phyloP scores from a whole-genome alignment of 1,140 invertebrate genomes.

The Harpegnathos saltator region DNA sequence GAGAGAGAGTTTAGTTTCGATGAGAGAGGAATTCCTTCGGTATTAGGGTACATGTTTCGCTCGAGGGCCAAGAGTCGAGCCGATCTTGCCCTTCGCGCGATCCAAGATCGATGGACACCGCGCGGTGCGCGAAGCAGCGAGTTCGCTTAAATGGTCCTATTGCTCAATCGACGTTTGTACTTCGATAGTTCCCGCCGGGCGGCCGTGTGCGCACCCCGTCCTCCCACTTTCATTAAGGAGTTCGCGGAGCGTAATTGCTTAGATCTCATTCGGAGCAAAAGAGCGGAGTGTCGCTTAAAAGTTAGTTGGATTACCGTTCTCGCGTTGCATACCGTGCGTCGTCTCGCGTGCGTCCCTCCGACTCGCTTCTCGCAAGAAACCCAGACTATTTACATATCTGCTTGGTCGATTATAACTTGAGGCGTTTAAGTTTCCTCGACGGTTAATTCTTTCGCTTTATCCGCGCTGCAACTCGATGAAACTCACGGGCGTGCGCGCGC shows the following conservation, averaged over 20 bases:
- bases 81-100: background rate
- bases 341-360: background rate
- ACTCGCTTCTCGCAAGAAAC: constrained; percentile 2
- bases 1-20: background rate
- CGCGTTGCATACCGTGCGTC: constrained; percentile 24
- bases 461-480: background rate
- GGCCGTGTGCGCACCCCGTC: background rate
- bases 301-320: constrained; percentile 49
- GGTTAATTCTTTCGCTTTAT: background rate
- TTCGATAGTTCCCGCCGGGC: constrained; percentile 33
- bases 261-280: constrained; percentile 41
- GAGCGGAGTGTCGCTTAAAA: constrained; percentile 58
- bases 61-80: too few species aligned
- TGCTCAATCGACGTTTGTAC: constrained; percentile 57
- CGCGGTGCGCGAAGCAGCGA: too few species aligned
- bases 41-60: too few species aligned
- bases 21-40: constrained; percentile 31
- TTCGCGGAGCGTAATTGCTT: constrained; percentile 40
- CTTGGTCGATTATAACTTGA: constrained; percentile 45
- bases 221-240: constrained; percentile 22
- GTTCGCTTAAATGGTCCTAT: constrained; percentile 19
- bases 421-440: background rate
- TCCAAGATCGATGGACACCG: constrained; percentile 46
- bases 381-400: background rate
- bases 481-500: constrained; percentile 7